A percentile compares a stretch with the other conserved stretches of the same genome.
These are phyloP conservation scores for Gopherus flavomarginatus DNA, from an alignment of 2,113 vertebrate species.

Conservation along the genomic window DNA sequence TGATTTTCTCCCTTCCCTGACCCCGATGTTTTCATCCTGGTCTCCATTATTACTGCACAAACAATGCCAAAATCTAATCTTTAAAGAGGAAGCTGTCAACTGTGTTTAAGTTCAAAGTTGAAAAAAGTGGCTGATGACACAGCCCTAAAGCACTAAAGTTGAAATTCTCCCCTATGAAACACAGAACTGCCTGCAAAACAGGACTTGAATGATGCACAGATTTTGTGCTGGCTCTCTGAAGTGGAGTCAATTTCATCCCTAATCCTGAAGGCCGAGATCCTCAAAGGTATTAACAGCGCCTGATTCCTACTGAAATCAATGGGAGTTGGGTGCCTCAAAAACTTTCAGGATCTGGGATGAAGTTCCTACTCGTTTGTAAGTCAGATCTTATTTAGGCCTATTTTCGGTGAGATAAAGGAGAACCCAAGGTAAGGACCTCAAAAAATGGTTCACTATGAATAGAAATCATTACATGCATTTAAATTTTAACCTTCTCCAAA, in stretches of 20 bases:
- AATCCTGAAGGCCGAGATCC: neutral
- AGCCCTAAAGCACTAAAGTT: neutral
- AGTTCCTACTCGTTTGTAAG: neutral
- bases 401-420: neutral
- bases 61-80: constrained; percentile 22
- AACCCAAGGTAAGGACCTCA: neutral
- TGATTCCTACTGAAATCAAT: neutral
- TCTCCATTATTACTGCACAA: neutral
- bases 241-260: neutral
- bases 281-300: too few species aligned
- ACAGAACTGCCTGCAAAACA: constrained; percentile 42
- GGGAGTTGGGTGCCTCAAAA: neutral
- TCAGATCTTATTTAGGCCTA: neutral
- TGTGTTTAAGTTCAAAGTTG: constrained; percentile 2
- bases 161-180: neutral
- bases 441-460: neutral
- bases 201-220: neutral
- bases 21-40: constrained; percentile 46
- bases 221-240: neutral
- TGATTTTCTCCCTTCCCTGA: neutral
- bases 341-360: neutral
- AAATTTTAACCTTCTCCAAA: neutral
- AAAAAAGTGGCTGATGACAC: neutral
- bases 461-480: neutral
- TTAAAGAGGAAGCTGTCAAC: constrained; percentile 48